Evolutionary conservation across 2,888 invertebrate species (phyloP), one percentile per base, ranked within the genome.

Genomic region (Entomobrya multifasciata): DNA sequence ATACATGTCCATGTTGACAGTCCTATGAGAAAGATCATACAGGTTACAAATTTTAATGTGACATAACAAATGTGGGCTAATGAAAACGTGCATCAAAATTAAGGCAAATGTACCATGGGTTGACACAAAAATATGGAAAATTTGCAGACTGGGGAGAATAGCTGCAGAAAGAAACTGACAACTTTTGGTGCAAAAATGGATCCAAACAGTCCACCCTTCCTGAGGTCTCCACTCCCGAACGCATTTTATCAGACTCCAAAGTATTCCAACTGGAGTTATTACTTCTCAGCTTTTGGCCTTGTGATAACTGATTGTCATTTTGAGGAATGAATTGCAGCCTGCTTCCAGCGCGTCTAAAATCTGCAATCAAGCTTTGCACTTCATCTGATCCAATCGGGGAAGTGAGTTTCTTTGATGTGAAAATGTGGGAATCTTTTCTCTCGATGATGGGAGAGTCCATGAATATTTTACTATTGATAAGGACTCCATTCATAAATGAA

Each of bases 1-100:
- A 93, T 99, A 99, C 93, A 98, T 96, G 92, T 97, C 96, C 98
- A 99, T 99, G 81, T 95, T 95, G 0, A 97, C 96, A 79, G n/a
- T 22, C 27, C 17, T 62, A 27, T n/a, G 4, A 36, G n/a, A 25
- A 62, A n/a, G 27, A 13, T 8, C 6, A 27, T 6, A 15, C 15
- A 52, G 8, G 8, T 36, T 36, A 36, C 4, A 36, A 36, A 36
- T 36, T 36, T 36, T 8, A 4, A 4, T 4, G 4, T 8, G 36
- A 36, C 36, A 36, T n/a, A n/a, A n/a, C n/a, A n/a, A n/a, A n/a
- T n/a, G n/a, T n/a, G n/a, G n/a, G n/a, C n/a, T n/a, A n/a, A n/a
- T n/a, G n/a, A n/a, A n/a, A n/a, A n/a, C n/a, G n/a, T n/a, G n/a
- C 36, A 36, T 4, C 8, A 6, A 36, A 36, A 70, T 84, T 70